Evolutionary conservation across 2,888 invertebrate species (phyloP).

Genomic region (Acrobasis consociella): DNA sequence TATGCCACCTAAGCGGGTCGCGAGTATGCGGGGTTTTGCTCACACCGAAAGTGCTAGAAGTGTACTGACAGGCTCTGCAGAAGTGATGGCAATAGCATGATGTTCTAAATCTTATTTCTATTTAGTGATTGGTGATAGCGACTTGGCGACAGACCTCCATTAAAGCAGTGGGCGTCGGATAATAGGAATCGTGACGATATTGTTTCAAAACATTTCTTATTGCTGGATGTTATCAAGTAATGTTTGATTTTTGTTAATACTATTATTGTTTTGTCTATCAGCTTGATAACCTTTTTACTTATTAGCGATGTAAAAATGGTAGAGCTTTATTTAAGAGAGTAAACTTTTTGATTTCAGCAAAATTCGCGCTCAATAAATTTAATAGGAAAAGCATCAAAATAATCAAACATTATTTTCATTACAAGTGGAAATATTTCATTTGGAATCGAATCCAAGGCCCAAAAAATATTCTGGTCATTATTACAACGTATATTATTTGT

Average conservation of each 20-base stretch:
- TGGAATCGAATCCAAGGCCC: no score
- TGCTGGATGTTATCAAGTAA: not conserved
- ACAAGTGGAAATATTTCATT: no score
- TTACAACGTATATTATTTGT: not conserved
- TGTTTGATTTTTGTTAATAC: not conserved
- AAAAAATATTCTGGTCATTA: not conserved
- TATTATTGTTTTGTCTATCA: not conserved
- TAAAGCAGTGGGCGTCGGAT: not conserved
- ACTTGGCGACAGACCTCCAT: not conserved
- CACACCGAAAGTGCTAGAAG: slow-evolving; percentile 66
- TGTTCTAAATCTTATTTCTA: not conserved
- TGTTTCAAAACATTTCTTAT: not conserved
- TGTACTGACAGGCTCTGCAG: slow-evolving; percentile 59
- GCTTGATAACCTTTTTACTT: no score
- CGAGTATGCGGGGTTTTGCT: slow-evolving; percentile 55
- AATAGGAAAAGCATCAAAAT: no score
- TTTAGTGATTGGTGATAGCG: no score
- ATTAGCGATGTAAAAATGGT: no score
- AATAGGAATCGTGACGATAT: not conserved
- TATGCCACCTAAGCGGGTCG: slow-evolving; percentile 64
- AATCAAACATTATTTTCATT: no score
- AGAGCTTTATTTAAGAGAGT: no score
- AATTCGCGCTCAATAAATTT: no score
- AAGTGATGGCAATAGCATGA: slow-evolving; percentile 56
- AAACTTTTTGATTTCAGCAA: no score